Percentiles rank a stretch among this genome's conserved stretches.
Conservation (phyloP, 2,113 vertebrate species). For the Dasypus novemcinctus region DNA sequence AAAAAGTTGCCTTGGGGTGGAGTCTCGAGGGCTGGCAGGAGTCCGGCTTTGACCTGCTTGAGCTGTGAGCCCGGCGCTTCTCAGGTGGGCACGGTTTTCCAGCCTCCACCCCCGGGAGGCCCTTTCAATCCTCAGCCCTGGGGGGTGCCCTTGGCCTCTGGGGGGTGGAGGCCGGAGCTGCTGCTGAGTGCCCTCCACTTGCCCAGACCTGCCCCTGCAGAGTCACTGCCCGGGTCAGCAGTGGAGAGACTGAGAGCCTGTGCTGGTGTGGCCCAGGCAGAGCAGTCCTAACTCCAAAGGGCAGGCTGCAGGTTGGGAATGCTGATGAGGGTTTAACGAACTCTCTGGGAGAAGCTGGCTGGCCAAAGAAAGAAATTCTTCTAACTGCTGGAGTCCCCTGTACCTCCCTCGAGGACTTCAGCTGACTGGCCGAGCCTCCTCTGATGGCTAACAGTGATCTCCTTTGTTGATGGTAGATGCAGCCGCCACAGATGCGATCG, state of each 20-base stretch:
- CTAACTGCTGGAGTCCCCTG: no score
- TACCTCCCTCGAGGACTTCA: no score
- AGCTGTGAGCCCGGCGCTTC: neutral
- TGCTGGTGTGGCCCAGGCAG: neutral
- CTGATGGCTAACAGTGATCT: no score
- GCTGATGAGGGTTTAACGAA: no score
- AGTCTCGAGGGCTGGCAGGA: neutral
- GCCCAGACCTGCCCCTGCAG: no score
- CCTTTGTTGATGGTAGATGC: no score
- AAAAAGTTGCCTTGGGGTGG: neutral
- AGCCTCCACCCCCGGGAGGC: neutral
- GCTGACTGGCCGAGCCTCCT: no score
- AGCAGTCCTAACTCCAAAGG: no score
- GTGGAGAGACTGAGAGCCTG: neutral
- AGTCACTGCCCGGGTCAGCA: fast-evolving
- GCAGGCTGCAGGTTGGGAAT: no score
- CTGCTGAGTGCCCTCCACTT: fast-evolving
- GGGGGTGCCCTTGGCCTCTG: fast-evolving
- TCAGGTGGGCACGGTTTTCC: neutral
- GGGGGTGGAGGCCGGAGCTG: neutral
- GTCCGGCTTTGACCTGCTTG: neutral
- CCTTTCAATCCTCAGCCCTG: neutral
- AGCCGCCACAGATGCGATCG: no score
- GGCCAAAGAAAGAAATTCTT: no score
- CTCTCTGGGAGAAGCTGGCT: no score